Base-by-base conservation (phyloP, 2,888 invertebrate genomes). In the Drosophila borborema region DNA sequence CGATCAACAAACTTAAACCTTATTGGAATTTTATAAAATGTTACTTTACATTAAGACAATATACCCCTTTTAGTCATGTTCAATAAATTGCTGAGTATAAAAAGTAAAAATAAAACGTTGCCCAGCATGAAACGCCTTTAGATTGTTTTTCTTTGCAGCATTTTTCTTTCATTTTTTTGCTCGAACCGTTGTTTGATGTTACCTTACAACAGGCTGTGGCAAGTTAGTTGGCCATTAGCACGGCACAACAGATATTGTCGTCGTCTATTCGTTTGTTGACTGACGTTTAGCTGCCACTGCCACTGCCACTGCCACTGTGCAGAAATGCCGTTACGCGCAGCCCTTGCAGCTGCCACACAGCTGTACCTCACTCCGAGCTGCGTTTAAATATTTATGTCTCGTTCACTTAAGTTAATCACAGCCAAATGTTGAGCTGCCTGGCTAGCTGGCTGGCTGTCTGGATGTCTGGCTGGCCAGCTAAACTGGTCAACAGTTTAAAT, bases 321-420 rank as follows among this genome's bases (percentile, higher is more conserved):
- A 51, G 12, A 51, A 40, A 31, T 38, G 58, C 46, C 70, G 55
- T 46, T 72, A 61, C 23, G 16, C 64, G 45, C 34, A 28, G 55
- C 46, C 63, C 18, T 28, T 41, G 18, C 43, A 28, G 36, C 49
- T 38, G 18, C 53, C 34, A 34, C 20, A 36, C 55, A 51, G 36
- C 16, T 43, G 48, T 45, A 53, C 38, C 46, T 18, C 31, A 7
- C 49, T 51, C 14, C 16, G 16, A 28, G 41, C 55, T 18, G 18
- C 81, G 84, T 76, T 89, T 86, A 86, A 90, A 90, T 86, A 90
- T 90, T 89, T 86, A 86, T 86, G 89, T 77, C 87, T 79, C 89
- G 84, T 89, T 89, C 89, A 90, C 87, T 86, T 90, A 86, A 86
- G 77, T 89, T 90, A 86, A 86, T 90, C 89, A 81, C 86, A 80